These are phyloP conservation scores for Myotis vivesi DNA, from an alignment of 2,797 vertebrate species.

Conservation along the genomic window DNA sequence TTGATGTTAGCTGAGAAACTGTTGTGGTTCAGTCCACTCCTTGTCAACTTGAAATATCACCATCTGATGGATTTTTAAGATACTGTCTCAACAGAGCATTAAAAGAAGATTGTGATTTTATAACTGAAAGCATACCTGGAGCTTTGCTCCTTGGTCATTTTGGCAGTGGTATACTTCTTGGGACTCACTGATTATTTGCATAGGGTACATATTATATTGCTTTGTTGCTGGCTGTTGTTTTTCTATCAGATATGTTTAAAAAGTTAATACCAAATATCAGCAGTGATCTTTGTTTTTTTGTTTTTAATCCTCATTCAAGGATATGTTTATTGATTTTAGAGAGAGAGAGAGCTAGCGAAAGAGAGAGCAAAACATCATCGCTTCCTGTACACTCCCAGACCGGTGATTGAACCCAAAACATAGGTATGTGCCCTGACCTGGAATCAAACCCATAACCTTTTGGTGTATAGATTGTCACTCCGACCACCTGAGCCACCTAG, in stretches of 20 bases:
- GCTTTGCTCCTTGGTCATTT: slow-evolving; percentile 15
- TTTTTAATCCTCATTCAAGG: not conserved
- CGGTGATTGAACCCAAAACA: not conserved
- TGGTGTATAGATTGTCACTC: not conserved
- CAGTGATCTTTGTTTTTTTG: not conserved
- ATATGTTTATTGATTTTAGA: not conserved
- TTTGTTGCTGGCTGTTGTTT: not conserved
- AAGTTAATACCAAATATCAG: not conserved
- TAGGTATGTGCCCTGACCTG: not conserved
- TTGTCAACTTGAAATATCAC: slow-evolving; percentile 31
- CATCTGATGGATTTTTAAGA: slow-evolving; percentile 45
- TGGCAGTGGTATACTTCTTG: not conserved
- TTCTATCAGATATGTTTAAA: slow-evolving; percentile 29
- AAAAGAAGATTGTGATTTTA: slow-evolving; percentile 26
- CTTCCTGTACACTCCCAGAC: not conserved
- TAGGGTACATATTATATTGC: not conserved
- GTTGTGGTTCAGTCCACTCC: not conserved
- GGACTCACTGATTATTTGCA: not conserved
- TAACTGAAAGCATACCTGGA: not conserved
- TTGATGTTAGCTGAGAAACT: slow-evolving; percentile 42
- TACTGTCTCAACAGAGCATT: not conserved
- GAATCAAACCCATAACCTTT: not conserved
- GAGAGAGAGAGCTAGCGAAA: not conserved
- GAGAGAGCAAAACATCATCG: not conserved
- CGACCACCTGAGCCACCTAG: not conserved